phyloP scores from a whole-genome alignment of 2,888 invertebrate genomes.

The Agrilus mali region DNA sequence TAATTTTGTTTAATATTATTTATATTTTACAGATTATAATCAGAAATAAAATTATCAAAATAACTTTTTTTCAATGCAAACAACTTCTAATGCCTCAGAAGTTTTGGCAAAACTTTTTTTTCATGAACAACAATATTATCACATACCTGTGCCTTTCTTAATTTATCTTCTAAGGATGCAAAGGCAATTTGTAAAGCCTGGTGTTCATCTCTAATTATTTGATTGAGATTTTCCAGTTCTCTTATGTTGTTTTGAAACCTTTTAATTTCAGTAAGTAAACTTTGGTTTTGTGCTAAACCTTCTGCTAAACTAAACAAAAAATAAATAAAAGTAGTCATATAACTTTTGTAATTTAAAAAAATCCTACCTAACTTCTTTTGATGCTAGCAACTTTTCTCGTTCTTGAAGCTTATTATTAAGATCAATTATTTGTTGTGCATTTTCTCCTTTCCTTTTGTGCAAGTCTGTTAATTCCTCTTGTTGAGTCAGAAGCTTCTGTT shows the following conservation, averaged over 20 bases:
- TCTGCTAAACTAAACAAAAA: slow-evolving; percentile 49
- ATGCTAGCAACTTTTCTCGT: slow-evolving; percentile 60
- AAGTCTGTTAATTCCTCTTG: slow-evolving; percentile 89
- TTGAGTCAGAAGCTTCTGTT: slow-evolving; percentile 73
- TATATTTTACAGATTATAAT: no score
- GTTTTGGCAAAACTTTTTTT: no score
- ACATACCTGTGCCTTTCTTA: slow-evolving; percentile 66
- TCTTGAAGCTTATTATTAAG: slow-evolving; percentile 76
- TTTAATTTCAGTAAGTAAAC: slow-evolving; percentile 59
- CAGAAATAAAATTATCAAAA: no score
- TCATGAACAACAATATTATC: neutral
- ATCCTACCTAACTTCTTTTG: slow-evolving; percentile 60
- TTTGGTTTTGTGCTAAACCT: slow-evolving; percentile 49
- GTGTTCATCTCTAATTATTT: slow-evolving; percentile 86
- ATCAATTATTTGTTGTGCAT: slow-evolving; percentile 86
- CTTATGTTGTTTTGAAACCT: slow-evolving; percentile 58
- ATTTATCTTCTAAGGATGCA: slow-evolving; percentile 78
- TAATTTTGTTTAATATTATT: no score
- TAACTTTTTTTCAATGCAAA: no score
- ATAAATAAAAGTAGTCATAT: neutral
- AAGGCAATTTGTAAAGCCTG: slow-evolving; percentile 88
- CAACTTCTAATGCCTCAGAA: no score
- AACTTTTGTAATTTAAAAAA: neutral
- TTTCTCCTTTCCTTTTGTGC: slow-evolving; percentile 81
- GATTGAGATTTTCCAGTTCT: slow-evolving; percentile 72